Base-by-base conservation (phyloP, 2,113 vertebrate species). In the Lontra canadensis region DNA sequence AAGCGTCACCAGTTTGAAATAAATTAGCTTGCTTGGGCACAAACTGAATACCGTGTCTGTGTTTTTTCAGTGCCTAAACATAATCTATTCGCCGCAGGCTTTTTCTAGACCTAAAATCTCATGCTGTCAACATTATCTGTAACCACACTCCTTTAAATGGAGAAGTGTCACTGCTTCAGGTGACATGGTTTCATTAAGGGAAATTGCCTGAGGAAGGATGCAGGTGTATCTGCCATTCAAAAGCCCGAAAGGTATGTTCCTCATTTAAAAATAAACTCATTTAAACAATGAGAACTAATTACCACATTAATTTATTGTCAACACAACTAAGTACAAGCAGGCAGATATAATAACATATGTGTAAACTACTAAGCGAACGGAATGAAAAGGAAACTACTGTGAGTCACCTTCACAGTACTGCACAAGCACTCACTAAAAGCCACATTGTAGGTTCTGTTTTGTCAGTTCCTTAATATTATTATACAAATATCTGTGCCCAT, bases 281-380 rank as follows among this genome's bases (percentile, higher is more conserved):
- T 97, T 96, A 96, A 95, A 96, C 96, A 97, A 95, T 61, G 39
- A 94, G 78, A 83, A 76, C 94, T 96, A 98, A 97, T 97, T 97
- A 96, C 67, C 81, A 93, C 80, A 94, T 94, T 97, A 97, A 96
- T 88, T 94, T 91, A 95, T 93, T 92, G 47, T 95, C 92, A 98
- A 94, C 81, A 96, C 88, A 98, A 86, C 81, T 73, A 80, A 96
- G 36, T 29, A 76, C 8, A 71, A 34, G 81, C 63, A 95, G 61
- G 73, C n/a, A 87, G 94, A 67, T 59, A 94, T 12, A 94, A 92
- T 57, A 95, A 74, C 26, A 71, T 81, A 88, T 82, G 61, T 94
- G 20, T 80, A 96, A 97, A 95, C 52, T 89, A 92, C 61, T 55
- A 90, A 96, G 29, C 8, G 23, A 95, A n/a, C 25, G 42, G 73